Base-by-base conservation (phyloP, 1,140 invertebrate genomes). In the Scaptomyza graminum region DNA sequence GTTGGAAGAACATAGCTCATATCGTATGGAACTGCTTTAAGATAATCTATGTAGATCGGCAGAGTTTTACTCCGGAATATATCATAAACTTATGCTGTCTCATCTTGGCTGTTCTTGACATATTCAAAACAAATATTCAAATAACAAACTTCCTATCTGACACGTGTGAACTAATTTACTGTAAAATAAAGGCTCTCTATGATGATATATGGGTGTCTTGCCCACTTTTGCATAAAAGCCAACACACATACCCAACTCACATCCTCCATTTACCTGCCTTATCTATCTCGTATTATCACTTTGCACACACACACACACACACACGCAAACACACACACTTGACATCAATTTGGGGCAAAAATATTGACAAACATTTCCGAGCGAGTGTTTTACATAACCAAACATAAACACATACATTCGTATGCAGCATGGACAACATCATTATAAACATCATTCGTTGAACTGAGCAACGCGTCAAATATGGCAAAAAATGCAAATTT, bases 401-500 rank as follows among this genome's bases (percentile, higher is more conserved):
- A 18, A 50, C 56, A 39, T 41, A 34, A 22, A 22, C 18, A 22
- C 18, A 22, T 22, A 22, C 18, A 22, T 22, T 22, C 18, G 18
- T 22, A 22, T 2, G 18, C 4, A 49, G 39, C 52, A 16, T 37
- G 28, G 39, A 51, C 31, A 50, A 12, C 43, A 46, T 28, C 43
- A 59, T 31, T 47, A 47, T 34, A 3, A 12, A 18, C 47, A 62
- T 9, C 34, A 41, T 18, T 31, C 6, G 28, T 31, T 31, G 28
- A 31, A 31, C 28, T 7, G 3, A 31, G 7, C 28, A 31, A 31
- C 46, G 46, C 59, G 28, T 62, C 31, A 39, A 28, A 55, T 69
- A 52, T 44, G 59, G 9, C 25, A 28, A 12, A 44, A 66, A 60
- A 82, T 81, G 79, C 74, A 81, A 56, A 82, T 77, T 67, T 2